Percentiles rank a stretch among this genome's conserved stretches.
phyloP scores from a whole-genome alignment of 2,888 invertebrate species.

The Caenorhabditis wallacei region DNA sequence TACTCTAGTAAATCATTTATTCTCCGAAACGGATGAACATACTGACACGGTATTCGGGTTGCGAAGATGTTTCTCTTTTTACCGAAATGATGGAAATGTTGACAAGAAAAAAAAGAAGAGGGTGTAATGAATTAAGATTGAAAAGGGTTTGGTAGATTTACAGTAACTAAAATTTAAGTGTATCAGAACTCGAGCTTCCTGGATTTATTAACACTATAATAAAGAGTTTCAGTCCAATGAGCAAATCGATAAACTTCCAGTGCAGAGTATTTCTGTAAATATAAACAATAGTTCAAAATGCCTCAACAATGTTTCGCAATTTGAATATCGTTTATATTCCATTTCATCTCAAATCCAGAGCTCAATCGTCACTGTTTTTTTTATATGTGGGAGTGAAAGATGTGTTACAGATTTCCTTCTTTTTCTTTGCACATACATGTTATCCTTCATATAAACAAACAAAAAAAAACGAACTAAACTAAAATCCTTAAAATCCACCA shows the following conservation, averaged over 20 bases:
- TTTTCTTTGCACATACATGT: neutral
- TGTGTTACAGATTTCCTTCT: neutral
- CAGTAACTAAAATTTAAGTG: too few relatives aligned
- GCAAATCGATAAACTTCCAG: too few relatives aligned
- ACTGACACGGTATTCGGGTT: conserved; percentile 19
- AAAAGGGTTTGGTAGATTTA: too few relatives aligned
- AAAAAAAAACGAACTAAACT: conserved; percentile 37
- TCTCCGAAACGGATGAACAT: conserved; percentile 44
- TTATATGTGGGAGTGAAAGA: conserved; percentile 5
- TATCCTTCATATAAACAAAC: conserved; percentile 18
- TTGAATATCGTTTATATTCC: too few relatives aligned
- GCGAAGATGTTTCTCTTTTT: conserved; percentile 32
- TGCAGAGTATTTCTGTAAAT: too few relatives aligned
- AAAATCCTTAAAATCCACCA: conserved; percentile 44
- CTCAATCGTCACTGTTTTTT: neutral
- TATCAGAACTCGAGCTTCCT: too few relatives aligned
- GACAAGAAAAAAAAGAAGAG: neutral
- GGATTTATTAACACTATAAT: too few relatives aligned
- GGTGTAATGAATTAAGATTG: too few relatives aligned
- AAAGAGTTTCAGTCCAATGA: too few relatives aligned
- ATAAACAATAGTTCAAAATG: too few relatives aligned
- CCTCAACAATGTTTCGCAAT: too few relatives aligned
- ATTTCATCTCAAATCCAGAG: neutral
- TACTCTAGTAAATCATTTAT: conserved; percentile 50
- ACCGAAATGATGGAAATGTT: conserved; percentile 6